Evolutionary conservation across 37 sponge, comb jelly and placozoan species (phyloP).

Genomic region (Lycopodina hypogea): DNA sequence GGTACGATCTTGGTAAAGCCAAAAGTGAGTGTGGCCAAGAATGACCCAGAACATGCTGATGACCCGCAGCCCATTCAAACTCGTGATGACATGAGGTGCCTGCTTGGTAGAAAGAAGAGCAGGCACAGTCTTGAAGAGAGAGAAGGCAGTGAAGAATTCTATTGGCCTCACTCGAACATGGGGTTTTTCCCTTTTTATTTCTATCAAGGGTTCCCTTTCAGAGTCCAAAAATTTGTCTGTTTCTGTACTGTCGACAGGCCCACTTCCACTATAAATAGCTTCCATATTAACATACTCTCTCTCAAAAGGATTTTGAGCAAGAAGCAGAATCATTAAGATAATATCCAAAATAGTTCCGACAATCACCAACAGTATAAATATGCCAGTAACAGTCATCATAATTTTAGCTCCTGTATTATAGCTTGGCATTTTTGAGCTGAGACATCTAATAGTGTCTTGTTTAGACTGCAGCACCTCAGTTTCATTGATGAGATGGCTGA

Average conservation of each 20-base stretch:
- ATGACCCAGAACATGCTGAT: constrained; percentile 91
- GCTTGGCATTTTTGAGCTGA: background rate
- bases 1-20: background rate
- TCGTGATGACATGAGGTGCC: constrained; percentile 58
- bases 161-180: background rate
- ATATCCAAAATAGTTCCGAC: constrained; percentile 23
- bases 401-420: constrained; percentile 48
- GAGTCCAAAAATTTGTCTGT: background rate
- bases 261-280: background rate
- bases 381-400: constrained; percentile 49
- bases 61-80: constrained; percentile 76
- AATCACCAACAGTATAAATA: constrained; percentile 25
- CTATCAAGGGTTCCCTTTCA: background rate
- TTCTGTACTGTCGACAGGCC: background rate
- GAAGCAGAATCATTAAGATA: background rate
- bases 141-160: constrained; percentile 53
- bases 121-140: constrained; percentile 62
- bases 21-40: constrained; percentile 52
- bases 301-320: background rate
- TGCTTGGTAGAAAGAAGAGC: constrained; percentile 59
- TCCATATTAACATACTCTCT: background rate
- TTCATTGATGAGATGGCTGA: background rate
- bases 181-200: background rate
- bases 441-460: background rate
- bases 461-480: background rate